Evolutionary conservation across 1,140 invertebrate genomes (phyloP).

Genomic region (Drusus annulatus): DNA sequence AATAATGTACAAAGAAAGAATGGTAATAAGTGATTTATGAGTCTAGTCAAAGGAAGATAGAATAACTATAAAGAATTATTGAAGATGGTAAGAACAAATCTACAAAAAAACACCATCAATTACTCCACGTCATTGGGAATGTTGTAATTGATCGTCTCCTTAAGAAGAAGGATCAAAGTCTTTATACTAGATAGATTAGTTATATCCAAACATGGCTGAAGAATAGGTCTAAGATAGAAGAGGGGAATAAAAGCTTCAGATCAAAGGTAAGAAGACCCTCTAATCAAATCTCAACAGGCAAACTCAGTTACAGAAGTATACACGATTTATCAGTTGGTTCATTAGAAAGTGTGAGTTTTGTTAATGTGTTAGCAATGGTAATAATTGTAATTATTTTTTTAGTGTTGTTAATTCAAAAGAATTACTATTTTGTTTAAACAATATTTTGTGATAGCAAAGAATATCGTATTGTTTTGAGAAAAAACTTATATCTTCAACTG

Average conservation of each 20-base stretch:
- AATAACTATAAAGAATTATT: slow-evolving; percentile 32
- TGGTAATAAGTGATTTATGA: slow-evolving; percentile 20
- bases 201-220: slow-evolving; percentile 29
- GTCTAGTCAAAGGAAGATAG: slow-evolving; percentile 20
- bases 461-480: no score
- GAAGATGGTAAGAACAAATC: slow-evolving; percentile 18
- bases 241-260: slow-evolving; percentile 22
- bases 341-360: slow-evolving; percentile 14
- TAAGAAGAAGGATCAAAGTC: slow-evolving; percentile 17
- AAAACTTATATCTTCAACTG: no score
- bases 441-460: no score
- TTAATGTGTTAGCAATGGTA: slow-evolving; percentile 14
- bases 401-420: no score
- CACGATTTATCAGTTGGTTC: background rate
- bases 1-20: background rate
- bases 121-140: slow-evolving; percentile 33
- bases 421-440: no score
- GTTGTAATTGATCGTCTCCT: slow-evolving; percentile 37
- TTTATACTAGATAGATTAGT: slow-evolving; percentile 28
- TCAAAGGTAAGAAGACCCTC: slow-evolving; percentile 15
- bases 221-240: slow-evolving; percentile 2
- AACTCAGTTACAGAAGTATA: no score
- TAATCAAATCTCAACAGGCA: slow-evolving; percentile 27
- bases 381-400: background rate
- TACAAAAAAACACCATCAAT: slow-evolving; percentile 41